Evolutionary conservation across 2,888 invertebrate genomes (phyloP).

Genomic region (Chrysolina haemoptera): DNA sequence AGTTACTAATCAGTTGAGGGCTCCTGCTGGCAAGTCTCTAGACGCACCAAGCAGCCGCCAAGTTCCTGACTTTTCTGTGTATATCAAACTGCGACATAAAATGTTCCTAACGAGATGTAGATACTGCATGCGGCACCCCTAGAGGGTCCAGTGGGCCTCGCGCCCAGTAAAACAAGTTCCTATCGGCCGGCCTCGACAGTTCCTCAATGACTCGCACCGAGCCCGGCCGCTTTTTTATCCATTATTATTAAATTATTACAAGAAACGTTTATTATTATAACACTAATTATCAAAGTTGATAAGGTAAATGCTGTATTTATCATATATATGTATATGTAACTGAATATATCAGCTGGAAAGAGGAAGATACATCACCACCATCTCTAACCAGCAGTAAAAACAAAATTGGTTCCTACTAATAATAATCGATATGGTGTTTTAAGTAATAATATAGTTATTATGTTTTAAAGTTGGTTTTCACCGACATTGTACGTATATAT

Average conservation of each 20-base stretch:
- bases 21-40: slow-evolving; percentile 50
- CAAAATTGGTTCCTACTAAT: slow-evolving; percentile 71
- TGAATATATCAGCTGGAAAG: slow-evolving; percentile 68
- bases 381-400: slow-evolving; percentile 65
- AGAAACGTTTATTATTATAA: slow-evolving; percentile 68
- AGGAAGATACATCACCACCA: slow-evolving; percentile 49
- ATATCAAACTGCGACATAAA: slow-evolving; percentile 67
- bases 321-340: slow-evolving; percentile 70
- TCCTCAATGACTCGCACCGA: slow-evolving; percentile 68
- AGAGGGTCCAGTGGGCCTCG: slow-evolving; percentile 64
- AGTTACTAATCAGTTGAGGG: slow-evolving; percentile 67
- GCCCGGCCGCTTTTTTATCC: slow-evolving; percentile 69
- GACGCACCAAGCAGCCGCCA: slow-evolving; percentile 52
- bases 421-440: slow-evolving; percentile 71
- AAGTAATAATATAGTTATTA: slow-evolving; percentile 71
- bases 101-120: slow-evolving; percentile 71
- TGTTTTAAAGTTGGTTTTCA: slow-evolving; percentile 69
- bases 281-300: slow-evolving; percentile 70
- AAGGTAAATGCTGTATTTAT: slow-evolving; percentile 71
- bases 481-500: slow-evolving; percentile 71
- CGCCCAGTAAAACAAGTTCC: slow-evolving; percentile 72
- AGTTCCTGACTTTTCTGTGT: slow-evolving; percentile 68
- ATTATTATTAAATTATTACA: slow-evolving; percentile 70
- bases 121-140: slow-evolving; percentile 69
- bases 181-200: slow-evolving; percentile 68